Evolutionary conservation across 2,113 vertebrate species (phyloP), one percentile per base, ranked within the genome.

Genomic region (Gallinago jamesoni): DNA sequence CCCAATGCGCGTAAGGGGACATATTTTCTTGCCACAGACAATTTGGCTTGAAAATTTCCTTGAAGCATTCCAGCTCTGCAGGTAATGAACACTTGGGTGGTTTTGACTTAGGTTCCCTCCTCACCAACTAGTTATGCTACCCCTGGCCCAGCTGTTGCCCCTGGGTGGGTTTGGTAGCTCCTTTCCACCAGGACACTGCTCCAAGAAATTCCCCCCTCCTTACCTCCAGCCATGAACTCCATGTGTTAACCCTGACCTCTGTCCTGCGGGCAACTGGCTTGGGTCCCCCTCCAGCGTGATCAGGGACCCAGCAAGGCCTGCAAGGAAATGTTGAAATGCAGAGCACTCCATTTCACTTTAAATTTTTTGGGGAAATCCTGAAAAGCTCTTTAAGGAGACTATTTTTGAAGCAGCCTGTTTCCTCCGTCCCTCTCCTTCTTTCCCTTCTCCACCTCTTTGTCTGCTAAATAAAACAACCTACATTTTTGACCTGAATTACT

Each of bases 391-490:
- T 48, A 48, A 48, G 48, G 48, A 23, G 48, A 48, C 3, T 31
- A 78, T 75, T 90, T 86, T 90, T 81, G 39, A 80, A 90, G 60
- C 62, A 88, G 57, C 57, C 69, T 35, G n/a, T 56, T 97, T 95
- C 94, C 47, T 91, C 47, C 37, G 91, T 87, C 47, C 12, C 12
- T 80, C 72, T 79, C 75, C 52, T 88, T 73, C 72, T 73, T 81
- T 89, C 27, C 75, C 76, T 76, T 93, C 64, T 53, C 39, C 82
- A 86, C 63, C 28, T 77, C 90, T 96, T 93, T 93, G 88, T 92
- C 96, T 93, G 86, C 96, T 95, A 96, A 97, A 97, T 96, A 96
- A 96, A 96, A 96, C 91, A 97, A 91, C 96, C 96, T 96, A 96
- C 94, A 94, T 97, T 94, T 96, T 92, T 96, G 94, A 96, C 95